Evolutionary conservation across 2,797 vertebrate species (phyloP).

Genomic region (Microctenopoma lineatum): DNA sequence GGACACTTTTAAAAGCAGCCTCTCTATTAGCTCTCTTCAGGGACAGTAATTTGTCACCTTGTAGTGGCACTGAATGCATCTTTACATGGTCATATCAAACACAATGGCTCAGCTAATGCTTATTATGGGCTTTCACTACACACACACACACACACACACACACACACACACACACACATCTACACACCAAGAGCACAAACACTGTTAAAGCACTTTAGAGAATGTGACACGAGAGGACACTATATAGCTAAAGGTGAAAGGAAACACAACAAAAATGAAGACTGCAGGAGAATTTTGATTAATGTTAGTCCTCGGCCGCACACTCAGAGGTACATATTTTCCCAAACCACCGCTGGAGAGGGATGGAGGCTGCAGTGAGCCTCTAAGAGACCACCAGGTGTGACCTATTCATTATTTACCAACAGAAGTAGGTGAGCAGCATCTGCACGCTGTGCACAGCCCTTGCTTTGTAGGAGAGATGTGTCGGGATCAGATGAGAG

Average conservation of each 20-base stretch:
- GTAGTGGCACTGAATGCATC: slow-evolving; percentile 40
- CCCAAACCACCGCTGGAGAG: slow-evolving; percentile 47
- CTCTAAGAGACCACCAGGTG: slow-evolving; percentile 76
- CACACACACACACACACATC: neutral
- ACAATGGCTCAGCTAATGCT: slow-evolving; percentile 30
- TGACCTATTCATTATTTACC: slow-evolving; percentile 82
- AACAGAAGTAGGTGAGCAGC: slow-evolving; percentile 59
- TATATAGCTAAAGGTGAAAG: slow-evolving; percentile 66
- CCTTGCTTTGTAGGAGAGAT: slow-evolving; percentile 66
- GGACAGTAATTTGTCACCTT: slow-evolving; percentile 52
- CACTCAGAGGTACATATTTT: slow-evolving; percentile 17
- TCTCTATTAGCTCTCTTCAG: slow-evolving; percentile 32
- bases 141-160: slow-evolving; percentile 1
- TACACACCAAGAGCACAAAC: slow-evolving; percentile 30
- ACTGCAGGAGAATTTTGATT: slow-evolving; percentile 71
- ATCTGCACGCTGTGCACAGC: slow-evolving; percentile 64
- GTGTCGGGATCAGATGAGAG: slow-evolving; percentile 71
- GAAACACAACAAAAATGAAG: slow-evolving; percentile 65
- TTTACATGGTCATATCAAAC: slow-evolving; percentile 39
- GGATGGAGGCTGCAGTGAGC: slow-evolving; percentile 56
- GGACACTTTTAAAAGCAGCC: slow-evolving; percentile 37
- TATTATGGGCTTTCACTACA: slow-evolving; percentile 38
- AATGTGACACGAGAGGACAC: slow-evolving; percentile 62
- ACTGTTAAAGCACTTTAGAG: slow-evolving; percentile 57
- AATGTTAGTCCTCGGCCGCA: slow-evolving; percentile 49